Base-by-base conservation (phyloP, 1,140 invertebrate genomes). In the Drosophila novamexicana region DNA sequence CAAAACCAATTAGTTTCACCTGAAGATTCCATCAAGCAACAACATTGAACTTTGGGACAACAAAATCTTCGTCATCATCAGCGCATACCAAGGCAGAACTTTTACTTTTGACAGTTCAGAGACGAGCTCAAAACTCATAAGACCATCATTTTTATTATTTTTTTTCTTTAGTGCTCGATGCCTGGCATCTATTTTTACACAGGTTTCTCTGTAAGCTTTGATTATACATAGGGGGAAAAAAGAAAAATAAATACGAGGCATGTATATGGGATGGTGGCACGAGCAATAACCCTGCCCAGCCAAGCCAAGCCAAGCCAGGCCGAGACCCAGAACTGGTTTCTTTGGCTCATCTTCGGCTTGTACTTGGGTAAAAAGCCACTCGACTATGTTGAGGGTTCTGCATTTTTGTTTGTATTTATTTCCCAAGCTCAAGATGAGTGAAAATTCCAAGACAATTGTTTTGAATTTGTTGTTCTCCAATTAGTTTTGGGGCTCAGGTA, bases 101-200 rank as follows among this genome's bases (percentile, higher is more conserved):
- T 88, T 86, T 86, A 86, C 82, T 86, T 86, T 86, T 86, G 76
- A 75, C 67, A 75, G 58, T 63, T 83, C 42, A 49, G 56, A 59
- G 65, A n/a, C 54, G 66, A 53, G 65, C 52, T 75, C 42, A 45
- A 71, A 14, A 44, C 59, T 65, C 56, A 50, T 49, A 73, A 68
- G 65, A 39, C 36, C 42, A 56, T 53, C 68, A 52, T 57, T 39
- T 14, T 14, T 14, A 14, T 14, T 22, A 3, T 22, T 63, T 32
- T 57, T 18, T 66, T 62, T 14, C 14, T 14, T 52, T 63, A 42
- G 16, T 61, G 68, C 49, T 34, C 40, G 12, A 7, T 34, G 52
- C 54, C 42, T 44, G 70, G 61, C 70, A 75, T 62, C 45, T 84
- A 84, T 85, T 84, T 84, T 77, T 85, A 80, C 57, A 74, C 78